These are phyloP conservation scores for Sylvilagus floridanus DNA, from an alignment of 2,797 vertebrate genomes.

Conservation along the genomic window DNA sequence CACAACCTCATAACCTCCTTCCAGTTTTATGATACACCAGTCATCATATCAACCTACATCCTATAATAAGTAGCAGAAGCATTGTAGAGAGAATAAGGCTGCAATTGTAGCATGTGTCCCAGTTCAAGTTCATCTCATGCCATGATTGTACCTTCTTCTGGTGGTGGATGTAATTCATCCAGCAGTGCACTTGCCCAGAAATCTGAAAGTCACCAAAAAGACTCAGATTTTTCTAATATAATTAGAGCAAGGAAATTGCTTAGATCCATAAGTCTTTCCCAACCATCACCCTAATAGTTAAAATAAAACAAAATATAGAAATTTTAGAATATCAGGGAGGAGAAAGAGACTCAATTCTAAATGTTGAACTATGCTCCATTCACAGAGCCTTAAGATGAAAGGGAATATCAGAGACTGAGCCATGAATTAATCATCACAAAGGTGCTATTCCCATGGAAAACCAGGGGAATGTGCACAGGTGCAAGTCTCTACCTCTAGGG, in stretches of 20 bases:
- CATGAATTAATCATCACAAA: conserved; percentile 56
- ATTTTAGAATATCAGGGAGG: not conserved
- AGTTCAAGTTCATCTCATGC: not conserved
- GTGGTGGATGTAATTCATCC: not conserved
- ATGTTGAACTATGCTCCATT: not conserved
- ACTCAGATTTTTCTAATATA: not conserved
- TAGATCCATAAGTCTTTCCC: not conserved
- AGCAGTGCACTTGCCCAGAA: not conserved
- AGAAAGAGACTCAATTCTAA: conserved; percentile 6
- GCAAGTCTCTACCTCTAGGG: not conserved
- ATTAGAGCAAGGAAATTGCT: conserved; percentile 7
- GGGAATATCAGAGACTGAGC: conserved; percentile 7
- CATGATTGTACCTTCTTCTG: not conserved
- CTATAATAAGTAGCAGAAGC: not conserved
- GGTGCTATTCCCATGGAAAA: conserved; percentile 35
- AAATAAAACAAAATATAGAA: conserved; percentile 4
- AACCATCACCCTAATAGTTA: not conserved
- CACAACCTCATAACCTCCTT: not conserved
- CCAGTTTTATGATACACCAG: not conserved
- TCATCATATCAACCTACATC: not conserved
- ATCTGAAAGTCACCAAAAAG: not conserved
- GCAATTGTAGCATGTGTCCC: not conserved
- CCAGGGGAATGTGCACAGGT: not conserved
- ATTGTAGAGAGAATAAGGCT: not conserved
- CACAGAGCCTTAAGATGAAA: conserved; percentile 24